phyloP scores from a whole-genome alignment of 2,797 vertebrate species.

The Pygocentrus nattereri region DNA sequence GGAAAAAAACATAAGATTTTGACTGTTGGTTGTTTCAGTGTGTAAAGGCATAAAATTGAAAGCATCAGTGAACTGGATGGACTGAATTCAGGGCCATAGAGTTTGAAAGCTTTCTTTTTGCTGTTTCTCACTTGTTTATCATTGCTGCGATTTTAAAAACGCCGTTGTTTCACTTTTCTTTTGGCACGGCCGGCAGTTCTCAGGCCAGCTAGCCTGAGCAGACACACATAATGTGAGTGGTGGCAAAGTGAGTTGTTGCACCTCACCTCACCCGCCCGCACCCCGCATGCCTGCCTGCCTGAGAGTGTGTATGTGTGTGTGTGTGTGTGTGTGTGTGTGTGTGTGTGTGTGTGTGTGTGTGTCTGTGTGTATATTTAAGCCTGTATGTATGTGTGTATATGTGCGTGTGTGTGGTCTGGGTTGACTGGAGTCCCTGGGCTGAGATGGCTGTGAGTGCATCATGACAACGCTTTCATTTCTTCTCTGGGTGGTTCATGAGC shows the following conservation, averaged over 20 bases:
- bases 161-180: slow-evolving; percentile 96
- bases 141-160: slow-evolving; percentile 75
- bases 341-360: slow-evolving; percentile 22
- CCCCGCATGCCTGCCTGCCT: slow-evolving; percentile 89
- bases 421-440: slow-evolving; percentile 14
- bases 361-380: slow-evolving; percentile 64
- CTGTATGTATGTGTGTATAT: slow-evolving; percentile 17
- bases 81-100: slow-evolving; percentile 57
- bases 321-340: neutral
- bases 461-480: slow-evolving; percentile 44
- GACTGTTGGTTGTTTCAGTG: neutral
- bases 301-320: slow-evolving; percentile 59
- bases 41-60: neutral
- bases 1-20: neutral
- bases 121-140: slow-evolving; percentile 55
- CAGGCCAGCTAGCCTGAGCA: slow-evolving; percentile 99
- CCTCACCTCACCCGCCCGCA: slow-evolving; percentile 88
- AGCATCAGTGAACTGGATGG: slow-evolving; percentile 23
- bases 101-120: slow-evolving; percentile 48
- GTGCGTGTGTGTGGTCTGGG: slow-evolving; percentile 70
- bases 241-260: slow-evolving; percentile 99
- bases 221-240: slow-evolving; percentile 99
- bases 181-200: slow-evolving; percentile 99
- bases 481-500: slow-evolving; percentile 20
- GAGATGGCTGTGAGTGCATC: slow-evolving; percentile 37